phyloP scores from a whole-genome alignment of 2,888 invertebrate species.

The Aethes cnicana region DNA sequence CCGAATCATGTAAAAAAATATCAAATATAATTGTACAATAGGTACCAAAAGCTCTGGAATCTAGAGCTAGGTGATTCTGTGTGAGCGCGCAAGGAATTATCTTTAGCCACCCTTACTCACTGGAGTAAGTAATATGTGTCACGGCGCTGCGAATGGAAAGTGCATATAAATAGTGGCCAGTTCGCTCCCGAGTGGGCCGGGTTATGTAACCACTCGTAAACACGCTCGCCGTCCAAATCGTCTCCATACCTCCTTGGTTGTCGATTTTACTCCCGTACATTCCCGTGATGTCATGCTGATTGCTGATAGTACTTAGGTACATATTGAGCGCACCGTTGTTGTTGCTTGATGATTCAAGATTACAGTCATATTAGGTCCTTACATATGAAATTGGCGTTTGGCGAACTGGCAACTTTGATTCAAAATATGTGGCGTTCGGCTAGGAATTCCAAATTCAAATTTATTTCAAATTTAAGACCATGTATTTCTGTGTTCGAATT shows the following conservation, averaged over 20 bases:
- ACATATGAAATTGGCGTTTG: no score
- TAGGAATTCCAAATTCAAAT: no score
- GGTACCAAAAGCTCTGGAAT: no score
- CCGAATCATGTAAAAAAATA: no score
- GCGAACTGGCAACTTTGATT: no score
- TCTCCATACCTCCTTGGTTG: constrained; percentile 27
- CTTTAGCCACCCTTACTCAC: constrained; percentile 65
- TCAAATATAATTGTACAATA: no score
- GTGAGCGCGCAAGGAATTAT: constrained; percentile 45
- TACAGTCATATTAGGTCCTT: no score
- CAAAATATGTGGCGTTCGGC: no score
- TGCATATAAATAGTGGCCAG: constrained; percentile 69
- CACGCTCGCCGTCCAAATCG: constrained; percentile 42
- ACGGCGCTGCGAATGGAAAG: constrained; percentile 66
- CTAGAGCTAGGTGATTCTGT: constrained; percentile 1
- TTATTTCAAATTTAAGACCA: no score
- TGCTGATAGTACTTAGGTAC: background rate
- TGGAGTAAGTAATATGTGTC: constrained; percentile 67
- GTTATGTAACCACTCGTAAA: constrained; percentile 75
- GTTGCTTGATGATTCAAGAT: no score
- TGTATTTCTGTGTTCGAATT: no score
- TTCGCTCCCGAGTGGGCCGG: constrained; percentile 56
- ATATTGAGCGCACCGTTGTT: no score
- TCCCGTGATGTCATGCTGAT: constrained; percentile 24
- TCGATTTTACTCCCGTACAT: constrained; percentile 21